These are phyloP conservation scores for Oryzias woworae DNA, from an alignment of 2,113 vertebrate genomes.

Conservation along the genomic window DNA sequence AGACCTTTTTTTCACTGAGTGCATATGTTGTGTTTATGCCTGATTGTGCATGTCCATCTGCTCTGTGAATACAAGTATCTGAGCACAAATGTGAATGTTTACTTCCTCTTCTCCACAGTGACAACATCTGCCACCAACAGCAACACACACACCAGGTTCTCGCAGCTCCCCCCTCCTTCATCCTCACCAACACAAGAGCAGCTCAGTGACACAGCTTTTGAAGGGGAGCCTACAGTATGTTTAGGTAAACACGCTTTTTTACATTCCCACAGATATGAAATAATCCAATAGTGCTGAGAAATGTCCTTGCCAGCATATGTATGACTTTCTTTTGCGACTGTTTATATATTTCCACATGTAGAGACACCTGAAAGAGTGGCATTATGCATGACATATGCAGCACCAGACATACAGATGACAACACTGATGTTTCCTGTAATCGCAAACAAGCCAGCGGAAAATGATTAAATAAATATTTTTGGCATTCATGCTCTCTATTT, in stretches of 20 bases:
- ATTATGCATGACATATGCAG: background rate
- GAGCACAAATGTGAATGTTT: slow-evolving; percentile 31
- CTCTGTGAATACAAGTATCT: slow-evolving; percentile 12
- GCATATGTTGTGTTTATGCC: background rate
- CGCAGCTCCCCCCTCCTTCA: background rate
- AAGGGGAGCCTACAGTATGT: slow-evolving; percentile 57
- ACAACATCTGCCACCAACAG: slow-evolving; percentile 54
- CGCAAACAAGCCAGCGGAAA: slow-evolving; percentile 30
- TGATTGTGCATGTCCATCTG: slow-evolving; percentile 28
- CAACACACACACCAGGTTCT: slow-evolving; percentile 24
- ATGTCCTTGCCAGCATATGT: slow-evolving; percentile 57
- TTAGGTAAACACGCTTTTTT: slow-evolving; percentile 37
- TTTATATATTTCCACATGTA: slow-evolving; percentile 32
- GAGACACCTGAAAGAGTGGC: background rate
- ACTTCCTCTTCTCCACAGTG: slow-evolving; percentile 26
- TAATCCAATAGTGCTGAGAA: slow-evolving; percentile 59
- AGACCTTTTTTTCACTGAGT: background rate
- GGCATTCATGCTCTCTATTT: slow-evolving; percentile 28
- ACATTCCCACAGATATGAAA: slow-evolving; percentile 46
- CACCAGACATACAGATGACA: slow-evolving; percentile 7
- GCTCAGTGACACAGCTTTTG: slow-evolving; percentile 48
- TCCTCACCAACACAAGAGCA: slow-evolving; percentile 44
- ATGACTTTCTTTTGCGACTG: slow-evolving; percentile 44
- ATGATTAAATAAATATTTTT: slow-evolving; percentile 35
- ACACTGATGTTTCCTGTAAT: slow-evolving; percentile 44